phyloP scores from a whole-genome alignment of 2,888 invertebrate genomes.

The Trichopria drosophilae region DNA sequence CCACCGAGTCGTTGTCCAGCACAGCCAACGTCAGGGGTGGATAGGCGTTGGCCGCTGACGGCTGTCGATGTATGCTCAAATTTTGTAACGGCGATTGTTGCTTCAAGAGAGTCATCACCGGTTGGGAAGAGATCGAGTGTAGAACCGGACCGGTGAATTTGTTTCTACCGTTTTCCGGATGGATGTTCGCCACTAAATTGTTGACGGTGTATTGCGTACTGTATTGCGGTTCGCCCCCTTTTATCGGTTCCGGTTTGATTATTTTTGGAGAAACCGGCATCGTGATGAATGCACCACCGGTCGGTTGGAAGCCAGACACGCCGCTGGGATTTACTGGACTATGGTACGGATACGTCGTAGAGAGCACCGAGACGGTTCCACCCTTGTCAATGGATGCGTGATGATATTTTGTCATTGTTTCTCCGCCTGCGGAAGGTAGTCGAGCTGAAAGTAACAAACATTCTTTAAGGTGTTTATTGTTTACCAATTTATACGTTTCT shows the following conservation, averaged over 20 bases:
- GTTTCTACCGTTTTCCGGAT: slow-evolving; percentile 52
- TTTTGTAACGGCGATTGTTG: slow-evolving; percentile 54
- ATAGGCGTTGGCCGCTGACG: slow-evolving; percentile 48
- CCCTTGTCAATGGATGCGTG: slow-evolving; percentile 58
- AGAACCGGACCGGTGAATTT: slow-evolving; percentile 54
- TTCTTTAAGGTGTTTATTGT: no score
- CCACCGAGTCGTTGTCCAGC: slow-evolving; percentile 54
- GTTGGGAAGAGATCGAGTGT: slow-evolving; percentile 55
- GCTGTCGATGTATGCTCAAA: slow-evolving; percentile 51
- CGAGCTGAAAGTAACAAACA: slow-evolving; percentile 58
- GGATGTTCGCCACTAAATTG: slow-evolving; percentile 50
- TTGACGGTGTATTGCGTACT: slow-evolving; percentile 53
- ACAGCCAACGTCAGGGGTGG: slow-evolving; percentile 53
- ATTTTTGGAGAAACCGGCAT: slow-evolving; percentile 69
- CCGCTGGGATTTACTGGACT: slow-evolving; percentile 80
- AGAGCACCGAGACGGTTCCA: slow-evolving; percentile 58
- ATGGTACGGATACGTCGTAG: slow-evolving; percentile 63
- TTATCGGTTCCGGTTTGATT: slow-evolving; percentile 52
- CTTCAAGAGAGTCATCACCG: slow-evolving; percentile 56
- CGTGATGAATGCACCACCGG: slow-evolving; percentile 90
- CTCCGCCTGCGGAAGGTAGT: slow-evolving; percentile 60
- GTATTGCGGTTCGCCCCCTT: slow-evolving; percentile 50
- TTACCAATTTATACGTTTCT: no score
- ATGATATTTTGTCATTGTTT: slow-evolving; percentile 61
- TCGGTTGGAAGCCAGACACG: slow-evolving; percentile 87